Evolutionary conservation across 2,797 vertebrate genomes (phyloP).

Genomic region (Kryptolebias ocellatus): DNA sequence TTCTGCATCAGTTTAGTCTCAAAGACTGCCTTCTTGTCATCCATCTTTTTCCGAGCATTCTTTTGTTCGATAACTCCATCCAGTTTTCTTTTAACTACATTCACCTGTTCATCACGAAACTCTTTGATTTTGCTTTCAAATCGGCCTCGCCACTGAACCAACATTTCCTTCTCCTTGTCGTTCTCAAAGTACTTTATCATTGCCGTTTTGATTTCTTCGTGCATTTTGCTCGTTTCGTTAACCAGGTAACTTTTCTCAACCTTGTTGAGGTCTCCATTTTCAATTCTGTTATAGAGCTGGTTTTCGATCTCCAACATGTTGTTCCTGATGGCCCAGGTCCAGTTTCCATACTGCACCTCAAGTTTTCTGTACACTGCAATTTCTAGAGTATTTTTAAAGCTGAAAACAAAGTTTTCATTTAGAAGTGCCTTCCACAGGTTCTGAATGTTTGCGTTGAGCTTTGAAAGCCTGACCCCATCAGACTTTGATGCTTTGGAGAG

Average conservation of each 20-base stretch:
- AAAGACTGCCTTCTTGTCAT: conserved; percentile 31
- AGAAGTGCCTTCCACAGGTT: conserved; percentile 80
- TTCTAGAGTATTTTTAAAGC: conserved; percentile 81
- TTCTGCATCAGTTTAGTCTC: conserved; percentile 35
- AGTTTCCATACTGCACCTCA: conserved; percentile 66
- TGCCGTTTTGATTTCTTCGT: neutral
- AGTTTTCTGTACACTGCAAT: conserved; percentile 73
- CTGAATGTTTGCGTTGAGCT: conserved; percentile 65
- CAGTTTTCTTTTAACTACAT: conserved; percentile 33
- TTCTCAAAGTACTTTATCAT: conserved; percentile 25
- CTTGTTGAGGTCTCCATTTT: conserved; percentile 27
- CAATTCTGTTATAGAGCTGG: conserved; percentile 24
- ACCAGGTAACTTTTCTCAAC: neutral
- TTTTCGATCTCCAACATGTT: conserved; percentile 57
- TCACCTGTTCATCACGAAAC: conserved; percentile 27
- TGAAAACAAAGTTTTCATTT: conserved; percentile 83
- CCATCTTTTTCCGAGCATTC: conserved; percentile 11
- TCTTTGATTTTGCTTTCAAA: conserved; percentile 31
- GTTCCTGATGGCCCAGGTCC: conserved; percentile 77
- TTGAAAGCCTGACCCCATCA: conserved; percentile 61
- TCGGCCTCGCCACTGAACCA: conserved; percentile 42
- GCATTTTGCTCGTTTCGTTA: neutral
- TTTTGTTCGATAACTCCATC: conserved; percentile 37
- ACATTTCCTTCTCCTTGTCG: conserved; percentile 13
- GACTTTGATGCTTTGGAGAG: conserved; percentile 57